Percentiles rank a stretch among this genome's conserved stretches.
phyloP scores from a whole-genome alignment of 1,140 invertebrate species.

The Drosophila burlai region DNA sequence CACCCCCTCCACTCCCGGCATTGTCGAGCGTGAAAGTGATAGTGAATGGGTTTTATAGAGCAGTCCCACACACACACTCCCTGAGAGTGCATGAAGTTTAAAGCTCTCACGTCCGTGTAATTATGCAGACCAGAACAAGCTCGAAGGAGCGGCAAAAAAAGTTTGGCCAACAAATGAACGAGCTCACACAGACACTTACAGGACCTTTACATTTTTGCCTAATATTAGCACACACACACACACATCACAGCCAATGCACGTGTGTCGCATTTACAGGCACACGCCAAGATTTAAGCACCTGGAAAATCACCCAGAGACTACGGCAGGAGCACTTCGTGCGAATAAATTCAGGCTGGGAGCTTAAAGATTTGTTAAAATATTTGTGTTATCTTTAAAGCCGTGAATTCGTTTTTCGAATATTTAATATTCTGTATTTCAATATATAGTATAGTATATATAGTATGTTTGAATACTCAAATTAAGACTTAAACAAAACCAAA shows the following conservation, averaged over 20 bases:
- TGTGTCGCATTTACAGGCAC: constrained; percentile 32
- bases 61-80: not conserved
- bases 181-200: constrained; percentile 21
- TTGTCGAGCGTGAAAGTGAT: constrained; percentile 60
- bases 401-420: not conserved
- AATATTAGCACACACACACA: constrained; percentile 13
- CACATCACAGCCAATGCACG: constrained; percentile 19
- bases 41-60: constrained; percentile 60
- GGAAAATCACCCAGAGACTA: constrained; percentile 27
- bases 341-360: not conserved
- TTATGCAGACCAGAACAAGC: constrained; percentile 44
- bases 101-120: constrained; percentile 53
- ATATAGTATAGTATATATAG: not conserved
- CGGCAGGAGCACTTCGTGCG: not conserved
- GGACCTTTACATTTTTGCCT: constrained; percentile 1
- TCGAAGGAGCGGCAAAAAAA: constrained; percentile 22
- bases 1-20: not conserved
- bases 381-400: not conserved
- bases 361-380: not conserved
- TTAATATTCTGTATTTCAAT: not conserved
- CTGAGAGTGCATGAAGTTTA: constrained; percentile 24
- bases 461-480: too few species aligned
- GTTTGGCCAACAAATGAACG: constrained; percentile 44
- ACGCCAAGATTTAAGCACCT: constrained; percentile 57
- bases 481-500: too few species aligned